Base-by-base conservation (phyloP, 2,113 vertebrate species). In the Ptilorrhoa leucosticta region DNA sequence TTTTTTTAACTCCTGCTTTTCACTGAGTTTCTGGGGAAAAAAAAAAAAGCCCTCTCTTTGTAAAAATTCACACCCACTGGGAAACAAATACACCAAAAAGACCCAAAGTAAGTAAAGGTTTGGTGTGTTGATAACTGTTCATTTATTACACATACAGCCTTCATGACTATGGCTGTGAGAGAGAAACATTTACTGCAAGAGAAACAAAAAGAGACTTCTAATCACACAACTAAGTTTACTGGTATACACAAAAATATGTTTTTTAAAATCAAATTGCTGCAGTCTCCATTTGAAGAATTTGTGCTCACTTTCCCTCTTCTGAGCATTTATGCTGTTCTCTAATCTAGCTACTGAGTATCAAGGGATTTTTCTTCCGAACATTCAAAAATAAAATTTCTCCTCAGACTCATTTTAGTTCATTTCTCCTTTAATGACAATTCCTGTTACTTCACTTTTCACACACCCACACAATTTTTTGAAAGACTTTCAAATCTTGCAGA, bases 311-410 rank as follows among this genome's bases (percentile, higher is more conserved):
- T 79, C 57, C 31, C 27, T 84, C 44, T 84, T 53, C 45, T 17
- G 57, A 69, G 51, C 47, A 65, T 87, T 87, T 86, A 31, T 73
- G 28, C 48, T 72, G 23, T 70, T 89, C 69, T 93, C 54, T 70
- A 64, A 89, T 85, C 65, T 79, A 92, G 87, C 69, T 79, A 87
- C 63, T 73, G 82, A 89, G 39, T 44, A 85, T 40, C 83, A 86
- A 81, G 90, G 61, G 45, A 85, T 95, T 94, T 93, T 89, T 95
- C 84, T 94, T 85, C 88, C 37, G 87, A 93, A 83, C 79, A 87
- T 73, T 87, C 64, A 89, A 53, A 89, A 95, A 73, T 92, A 93
- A 96, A 92, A 95, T 90, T 87, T 90, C 30, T 83, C 63, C 79
- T 91, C 69, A 72, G 44, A 81, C 93, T 95, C 75, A 96, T 71